Conservation (phyloP, 2,113 vertebrate species). For the Scytalopus superciliaris region DNA sequence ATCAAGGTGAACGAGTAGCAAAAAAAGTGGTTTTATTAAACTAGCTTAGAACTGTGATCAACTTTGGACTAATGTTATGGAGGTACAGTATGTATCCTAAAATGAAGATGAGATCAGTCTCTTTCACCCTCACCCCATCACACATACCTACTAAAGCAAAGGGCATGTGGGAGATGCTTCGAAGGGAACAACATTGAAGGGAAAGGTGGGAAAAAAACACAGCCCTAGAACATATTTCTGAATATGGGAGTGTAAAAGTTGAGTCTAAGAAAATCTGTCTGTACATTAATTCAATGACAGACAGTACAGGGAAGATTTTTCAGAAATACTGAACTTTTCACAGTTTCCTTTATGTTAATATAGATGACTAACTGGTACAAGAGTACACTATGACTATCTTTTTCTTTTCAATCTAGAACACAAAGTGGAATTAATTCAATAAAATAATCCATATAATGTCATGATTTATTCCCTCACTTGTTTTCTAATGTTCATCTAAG, state of each 20-base stretch:
- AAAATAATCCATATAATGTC: not conserved
- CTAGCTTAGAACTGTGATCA: not conserved
- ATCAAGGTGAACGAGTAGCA: not conserved
- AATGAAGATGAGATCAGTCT: not conserved
- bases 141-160: not conserved
- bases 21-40: not conserved
- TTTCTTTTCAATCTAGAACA: not conserved
- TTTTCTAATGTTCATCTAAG: not conserved
- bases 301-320: not conserved
- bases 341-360: not conserved
- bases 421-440: not conserved
- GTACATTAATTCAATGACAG: not conserved
- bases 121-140: not conserved
- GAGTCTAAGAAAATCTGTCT: not conserved
- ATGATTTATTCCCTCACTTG: not conserved
- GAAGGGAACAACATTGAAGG: not conserved
- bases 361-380: not conserved
- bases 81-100: not conserved
- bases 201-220: not conserved
- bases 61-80: not conserved
- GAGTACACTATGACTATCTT: not conserved
- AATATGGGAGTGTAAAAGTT: not conserved
- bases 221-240: not conserved
- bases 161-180: not conserved
- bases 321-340: not conserved